Conservation (phyloP, 2,797 vertebrate species). For the Meda fulgida region DNA sequence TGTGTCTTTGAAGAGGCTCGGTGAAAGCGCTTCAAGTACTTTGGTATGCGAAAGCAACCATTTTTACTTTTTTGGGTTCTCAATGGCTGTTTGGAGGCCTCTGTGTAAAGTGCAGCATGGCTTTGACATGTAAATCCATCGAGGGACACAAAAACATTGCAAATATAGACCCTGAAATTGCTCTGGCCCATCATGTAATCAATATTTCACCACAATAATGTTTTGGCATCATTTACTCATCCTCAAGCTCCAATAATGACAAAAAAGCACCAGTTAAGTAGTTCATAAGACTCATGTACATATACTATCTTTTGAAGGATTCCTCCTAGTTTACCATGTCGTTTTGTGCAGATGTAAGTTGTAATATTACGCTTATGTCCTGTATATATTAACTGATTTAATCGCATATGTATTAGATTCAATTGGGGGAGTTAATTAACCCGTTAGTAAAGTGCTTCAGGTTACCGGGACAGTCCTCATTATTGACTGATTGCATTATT, state of each 20-base stretch:
- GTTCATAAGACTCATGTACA: no score
- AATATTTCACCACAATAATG: neutral
- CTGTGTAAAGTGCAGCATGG: constrained; percentile 35
- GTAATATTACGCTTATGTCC: neutral
- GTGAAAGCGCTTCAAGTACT: constrained; percentile 11
- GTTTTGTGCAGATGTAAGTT: neutral
- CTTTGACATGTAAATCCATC: constrained; percentile 30
- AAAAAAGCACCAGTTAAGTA: neutral
- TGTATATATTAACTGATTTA: neutral
- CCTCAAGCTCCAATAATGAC: neutral
- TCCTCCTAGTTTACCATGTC: no score
- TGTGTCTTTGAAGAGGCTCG: constrained; percentile 36
- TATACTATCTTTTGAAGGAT: neutral
- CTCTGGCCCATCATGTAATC: neutral
- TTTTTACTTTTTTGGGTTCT: constrained; percentile 42
- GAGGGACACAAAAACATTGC: constrained; percentile 7
- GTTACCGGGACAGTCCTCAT: neutral
- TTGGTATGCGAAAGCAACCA: constrained; percentile 9
- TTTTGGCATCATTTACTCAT: neutral
- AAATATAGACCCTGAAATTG: neutral
- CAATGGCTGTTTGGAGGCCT: constrained; percentile 39
- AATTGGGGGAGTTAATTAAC: neutral
- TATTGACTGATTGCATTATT: neutral
- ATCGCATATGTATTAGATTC: neutral
- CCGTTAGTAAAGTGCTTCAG: neutral